These are phyloP conservation scores for Drosophila hydei DNA, from an alignment of 1,140 invertebrate species.

Conservation along the genomic window DNA sequence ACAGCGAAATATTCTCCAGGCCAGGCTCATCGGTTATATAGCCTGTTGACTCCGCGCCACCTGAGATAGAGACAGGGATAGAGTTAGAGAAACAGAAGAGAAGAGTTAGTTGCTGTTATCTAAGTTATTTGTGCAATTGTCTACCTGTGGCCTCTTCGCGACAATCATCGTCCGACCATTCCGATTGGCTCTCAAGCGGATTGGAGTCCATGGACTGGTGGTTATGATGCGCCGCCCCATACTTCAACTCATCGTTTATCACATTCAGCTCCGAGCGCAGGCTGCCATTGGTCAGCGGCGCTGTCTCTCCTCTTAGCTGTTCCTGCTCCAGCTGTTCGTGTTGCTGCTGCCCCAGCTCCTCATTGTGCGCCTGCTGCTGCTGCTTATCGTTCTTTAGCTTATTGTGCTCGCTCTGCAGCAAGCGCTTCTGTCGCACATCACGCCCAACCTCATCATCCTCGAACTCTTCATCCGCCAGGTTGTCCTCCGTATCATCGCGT, in stretches of 20 bases:
- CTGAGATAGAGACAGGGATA: conserved; percentile 43
- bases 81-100: neutral
- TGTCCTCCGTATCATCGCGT: conserved; percentile 81
- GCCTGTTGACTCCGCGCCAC: conserved; percentile 90
- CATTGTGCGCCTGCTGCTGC: conserved; percentile 24
- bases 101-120: neutral
- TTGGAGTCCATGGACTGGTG: conserved; percentile 83
- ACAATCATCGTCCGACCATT: conserved; percentile 90
- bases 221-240: conserved; percentile 81
- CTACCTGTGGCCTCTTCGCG: conserved; percentile 83
- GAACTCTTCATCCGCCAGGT: conserved; percentile 81
- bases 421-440: conserved; percentile 76
- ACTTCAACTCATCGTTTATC: conserved; percentile 84
- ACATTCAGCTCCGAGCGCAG: conserved; percentile 75
- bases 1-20: conserved; percentile 91
- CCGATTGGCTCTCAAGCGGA: conserved; percentile 88
- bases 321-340: conserved; percentile 21
- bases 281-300: conserved; percentile 48
- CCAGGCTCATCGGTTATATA: conserved; percentile 93
- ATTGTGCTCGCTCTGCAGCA: conserved; percentile 29
- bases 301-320: conserved; percentile 19
- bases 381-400: conserved; percentile 35
- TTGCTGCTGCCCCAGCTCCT: conserved; percentile 35
- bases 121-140: accelerated
- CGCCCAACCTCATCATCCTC: conserved; percentile 81